Percentiles rank a stretch among this genome's conserved stretches.
Evolutionary conservation across 2,888 invertebrate genomes (phyloP).

Genomic region (Campoplex nolae): DNA sequence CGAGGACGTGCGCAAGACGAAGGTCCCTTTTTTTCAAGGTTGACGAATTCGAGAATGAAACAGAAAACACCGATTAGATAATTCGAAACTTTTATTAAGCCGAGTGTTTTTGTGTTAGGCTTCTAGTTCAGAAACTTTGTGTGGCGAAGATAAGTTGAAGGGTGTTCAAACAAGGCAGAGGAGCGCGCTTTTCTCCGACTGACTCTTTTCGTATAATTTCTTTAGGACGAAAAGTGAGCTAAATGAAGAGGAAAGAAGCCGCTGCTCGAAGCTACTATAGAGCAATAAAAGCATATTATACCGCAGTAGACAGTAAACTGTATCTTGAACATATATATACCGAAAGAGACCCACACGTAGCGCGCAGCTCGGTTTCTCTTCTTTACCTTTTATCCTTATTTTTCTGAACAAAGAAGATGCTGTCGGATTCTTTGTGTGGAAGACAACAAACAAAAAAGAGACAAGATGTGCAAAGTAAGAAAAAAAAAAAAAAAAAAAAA

Average conservation of each 20-base stretch:
- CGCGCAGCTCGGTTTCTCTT: neutral
- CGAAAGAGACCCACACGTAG: conserved; percentile 17
- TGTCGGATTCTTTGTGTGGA: conserved; percentile 60
- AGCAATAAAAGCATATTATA: conserved; percentile 39
- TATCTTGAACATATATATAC: neutral
- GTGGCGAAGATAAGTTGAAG: neutral
- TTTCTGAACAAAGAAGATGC: conserved; percentile 43
- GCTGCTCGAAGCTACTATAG: conserved; percentile 7
- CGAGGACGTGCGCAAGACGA: neutral
- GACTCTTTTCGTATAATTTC: conserved; percentile 53
- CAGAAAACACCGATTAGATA: neutral
- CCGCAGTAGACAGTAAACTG: neutral
- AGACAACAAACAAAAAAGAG: conserved; percentile 31
- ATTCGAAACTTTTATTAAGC: neutral
- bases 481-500: neutral
- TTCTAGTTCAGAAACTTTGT: neutral
- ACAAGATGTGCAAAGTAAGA: conserved; percentile 25
- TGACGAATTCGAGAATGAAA: conserved; percentile 6
- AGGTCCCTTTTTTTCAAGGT: neutral
- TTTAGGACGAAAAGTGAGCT: conserved; percentile 23
- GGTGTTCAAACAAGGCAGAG: neutral
- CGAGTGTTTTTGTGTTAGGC: neutral
- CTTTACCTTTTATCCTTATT: conserved; percentile 20
- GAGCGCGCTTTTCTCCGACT: conserved; percentile 33
- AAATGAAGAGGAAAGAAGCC: conserved; percentile 17